Base-by-base conservation (phyloP, 2,113 vertebrate genomes). In the Hyla sarda region DNA sequence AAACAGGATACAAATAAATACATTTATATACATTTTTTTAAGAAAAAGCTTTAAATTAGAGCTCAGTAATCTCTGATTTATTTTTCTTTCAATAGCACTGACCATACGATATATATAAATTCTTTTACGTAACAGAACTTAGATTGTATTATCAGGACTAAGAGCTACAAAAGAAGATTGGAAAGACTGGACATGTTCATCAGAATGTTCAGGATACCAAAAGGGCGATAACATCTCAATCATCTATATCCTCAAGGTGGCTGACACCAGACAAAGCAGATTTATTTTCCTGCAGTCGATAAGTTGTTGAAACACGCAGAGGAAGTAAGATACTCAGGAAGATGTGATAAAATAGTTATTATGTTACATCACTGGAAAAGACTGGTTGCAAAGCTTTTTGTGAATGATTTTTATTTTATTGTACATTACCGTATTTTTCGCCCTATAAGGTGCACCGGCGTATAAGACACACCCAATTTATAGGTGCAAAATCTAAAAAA, bases 201-300 rank as follows among this genome's bases (percentile, higher is more conserved):
- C 67, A 62, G 21, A 65, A 28, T 21, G n/a, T 56, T 73, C 21
- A 45, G 30, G 65, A 69, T 32, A 37, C 30, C 12, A 23, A 34
- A n/a, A 37, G 23, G n/a, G 10, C 73, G 82, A 83, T 83, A 83
- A 73, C 50, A 83, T 73, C 25, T 67, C n/a, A 37, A 32, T 83
- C 47, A 54, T 73, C 16, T 41, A 3, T 56, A 73, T 83, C 48
- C 50, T 83, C 30, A 72, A 73, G 82, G 69, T 54, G 21, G 30
- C 32, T 83, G 32, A 73, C 37, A 73, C 65, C 28, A 83, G 47
- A 56, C 81, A 82, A 83, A 34, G 32, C 28, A 58, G 45, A 58
- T 83, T 56, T 73, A 73, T 37, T 72, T 56, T 34, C 37, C 30
- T 58, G 21, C 25, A 80, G 77, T 41, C 13, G 30, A 30, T 54